phyloP scores from a whole-genome alignment of 1,140 invertebrate species.

The Neodiprion virginianus region DNA sequence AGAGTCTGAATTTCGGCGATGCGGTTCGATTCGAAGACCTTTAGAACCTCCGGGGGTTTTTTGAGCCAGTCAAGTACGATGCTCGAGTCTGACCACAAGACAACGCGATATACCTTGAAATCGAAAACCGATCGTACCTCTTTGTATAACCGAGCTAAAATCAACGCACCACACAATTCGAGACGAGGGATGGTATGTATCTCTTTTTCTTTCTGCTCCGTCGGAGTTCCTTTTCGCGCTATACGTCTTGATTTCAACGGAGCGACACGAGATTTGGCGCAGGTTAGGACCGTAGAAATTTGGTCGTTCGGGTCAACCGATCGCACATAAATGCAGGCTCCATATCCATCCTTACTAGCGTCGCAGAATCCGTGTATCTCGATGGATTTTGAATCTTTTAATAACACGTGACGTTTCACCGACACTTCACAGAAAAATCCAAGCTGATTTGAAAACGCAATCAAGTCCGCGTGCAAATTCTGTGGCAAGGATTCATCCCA shows the following conservation, averaged over 20 bases:
- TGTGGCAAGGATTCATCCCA: conserved; percentile 48
- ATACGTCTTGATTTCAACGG: conserved; percentile 26
- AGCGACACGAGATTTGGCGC: background rate
- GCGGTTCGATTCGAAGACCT: no score
- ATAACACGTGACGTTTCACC: conserved; percentile 11
- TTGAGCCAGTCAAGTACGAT: no score
- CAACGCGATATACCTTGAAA: no score
- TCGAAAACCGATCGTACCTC: no score
- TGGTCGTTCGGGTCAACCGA: background rate
- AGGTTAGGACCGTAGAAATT: conserved; percentile 12
- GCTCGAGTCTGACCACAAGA: no score
- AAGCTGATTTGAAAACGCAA: conserved; percentile 25
- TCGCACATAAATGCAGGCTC: conserved; percentile 33
- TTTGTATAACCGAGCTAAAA: no score
- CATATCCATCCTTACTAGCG: conserved; percentile 31
- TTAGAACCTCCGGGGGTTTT: no score
- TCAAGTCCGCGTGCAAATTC: conserved; percentile 14
- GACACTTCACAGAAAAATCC: conserved; percentile 24
- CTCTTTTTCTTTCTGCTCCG: conserved; percentile 29
- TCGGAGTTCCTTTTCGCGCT: no score
- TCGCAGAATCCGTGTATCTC: background rate
- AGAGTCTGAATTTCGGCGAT: no score
- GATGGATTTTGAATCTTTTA: background rate
- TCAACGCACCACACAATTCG: no score
- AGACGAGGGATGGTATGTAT: conserved; percentile 34